A percentile compares a stretch with the other conserved stretches of the same genome.
Evolutionary conservation across 2,797 vertebrate genomes (phyloP).

Genomic region (Chiroxiphia lanceolata): DNA sequence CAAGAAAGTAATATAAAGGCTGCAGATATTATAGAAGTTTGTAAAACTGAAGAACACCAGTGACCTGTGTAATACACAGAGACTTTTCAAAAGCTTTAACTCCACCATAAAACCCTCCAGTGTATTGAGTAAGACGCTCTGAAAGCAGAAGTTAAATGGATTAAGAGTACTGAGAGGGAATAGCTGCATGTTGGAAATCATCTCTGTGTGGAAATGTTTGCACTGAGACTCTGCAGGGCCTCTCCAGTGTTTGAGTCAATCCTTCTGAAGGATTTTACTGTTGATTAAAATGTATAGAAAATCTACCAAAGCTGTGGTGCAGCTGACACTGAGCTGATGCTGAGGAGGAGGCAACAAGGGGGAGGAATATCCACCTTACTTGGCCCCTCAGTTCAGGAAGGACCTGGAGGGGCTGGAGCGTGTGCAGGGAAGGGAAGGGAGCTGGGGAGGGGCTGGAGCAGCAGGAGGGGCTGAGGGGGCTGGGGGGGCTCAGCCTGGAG

Average conservation of each 20-base stretch:
- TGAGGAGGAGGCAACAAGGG: not conserved
- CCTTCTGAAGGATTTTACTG: not conserved
- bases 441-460: not conserved
- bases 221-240: not conserved
- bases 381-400: not conserved
- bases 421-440: not conserved
- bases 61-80: not conserved
- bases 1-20: not conserved
- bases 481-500: not conserved
- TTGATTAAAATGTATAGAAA: conserved; percentile 16
- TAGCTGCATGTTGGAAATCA: not conserved
- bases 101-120: not conserved
- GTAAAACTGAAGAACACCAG: not conserved
- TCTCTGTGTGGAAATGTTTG: not conserved
- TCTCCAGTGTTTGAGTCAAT: not conserved
- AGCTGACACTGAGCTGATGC: not conserved
- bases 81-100: not conserved
- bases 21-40: not conserved
- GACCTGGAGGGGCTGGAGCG: not conserved
- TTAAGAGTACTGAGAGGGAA: conserved; percentile 34
- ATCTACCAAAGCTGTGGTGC: not conserved
- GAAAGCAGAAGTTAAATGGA: conserved; percentile 29
- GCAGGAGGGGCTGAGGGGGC: not conserved
- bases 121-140: not conserved
- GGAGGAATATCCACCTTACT: not conserved